Evolutionary conservation across 2,797 vertebrate genomes (phyloP).

Genomic region (Muraenolepis orangiensis): DNA sequence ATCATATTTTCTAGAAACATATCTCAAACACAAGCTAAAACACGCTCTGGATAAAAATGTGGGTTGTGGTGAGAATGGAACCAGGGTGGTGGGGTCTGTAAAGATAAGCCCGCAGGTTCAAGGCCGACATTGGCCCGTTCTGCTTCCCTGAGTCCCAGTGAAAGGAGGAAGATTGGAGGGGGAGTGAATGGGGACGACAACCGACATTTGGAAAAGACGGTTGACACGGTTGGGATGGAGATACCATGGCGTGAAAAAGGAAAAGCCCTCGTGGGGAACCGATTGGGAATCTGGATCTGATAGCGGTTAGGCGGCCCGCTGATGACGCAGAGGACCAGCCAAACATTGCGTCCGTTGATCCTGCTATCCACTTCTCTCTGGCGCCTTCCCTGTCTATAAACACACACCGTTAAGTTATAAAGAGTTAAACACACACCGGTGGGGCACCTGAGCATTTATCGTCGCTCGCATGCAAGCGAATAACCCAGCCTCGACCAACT

Average conservation of each 20-base stretch:
- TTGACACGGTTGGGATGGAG: constrained; percentile 16
- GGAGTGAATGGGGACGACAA: constrained; percentile 15
- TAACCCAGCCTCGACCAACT: constrained; percentile 11
- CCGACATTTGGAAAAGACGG: constrained; percentile 44
- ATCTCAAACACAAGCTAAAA: constrained; percentile 49
- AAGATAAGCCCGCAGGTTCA: constrained; percentile 50
- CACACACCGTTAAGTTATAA: too few relatives aligned
- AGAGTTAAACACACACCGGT: too few relatives aligned
- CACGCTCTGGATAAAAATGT: constrained; percentile 54
- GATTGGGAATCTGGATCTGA: neutral
- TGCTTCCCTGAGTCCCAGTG: constrained; percentile 29
- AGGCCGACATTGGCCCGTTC: constrained; percentile 42
- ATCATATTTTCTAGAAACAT: neutral
- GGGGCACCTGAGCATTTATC: neutral
- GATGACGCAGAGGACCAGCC: constrained; percentile 33
- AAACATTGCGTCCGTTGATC: constrained; percentile 40
- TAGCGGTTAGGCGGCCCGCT: constrained; percentile 50
- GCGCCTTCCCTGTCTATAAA: constrained; percentile 16
- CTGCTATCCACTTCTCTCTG: constrained; percentile 30
- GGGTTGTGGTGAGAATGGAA: constrained; percentile 32
- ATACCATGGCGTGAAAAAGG: neutral
- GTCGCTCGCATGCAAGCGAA: neutral
- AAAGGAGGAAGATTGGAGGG: constrained; percentile 30
- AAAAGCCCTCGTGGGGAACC: neutral
- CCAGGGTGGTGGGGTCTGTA: constrained; percentile 32